Evolutionary conservation across 1,140 invertebrate species (phyloP).

Genomic region (Adoxophyes honmai): DNA sequence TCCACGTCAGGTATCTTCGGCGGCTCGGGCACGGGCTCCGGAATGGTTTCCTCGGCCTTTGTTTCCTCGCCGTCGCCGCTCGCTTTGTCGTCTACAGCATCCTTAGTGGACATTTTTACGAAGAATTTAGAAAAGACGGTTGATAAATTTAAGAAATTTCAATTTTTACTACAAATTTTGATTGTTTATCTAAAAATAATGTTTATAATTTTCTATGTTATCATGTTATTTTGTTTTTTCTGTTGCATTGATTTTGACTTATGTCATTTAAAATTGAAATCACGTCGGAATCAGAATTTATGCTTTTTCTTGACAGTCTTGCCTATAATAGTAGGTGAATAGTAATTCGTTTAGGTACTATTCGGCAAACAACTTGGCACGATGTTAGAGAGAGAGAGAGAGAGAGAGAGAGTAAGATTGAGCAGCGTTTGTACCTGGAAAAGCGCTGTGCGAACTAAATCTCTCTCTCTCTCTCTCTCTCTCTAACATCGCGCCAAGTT

Average conservation of each 20-base stretch:
- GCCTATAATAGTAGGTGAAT: too few relatives aligned
- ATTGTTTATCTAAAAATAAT: slow-evolving; percentile 25
- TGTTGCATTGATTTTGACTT: slow-evolving; percentile 10
- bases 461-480: too few relatives aligned
- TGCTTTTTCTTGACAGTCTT: too few relatives aligned
- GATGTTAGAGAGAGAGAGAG: too few relatives aligned
- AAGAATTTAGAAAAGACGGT: neutral
- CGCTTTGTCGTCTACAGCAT: slow-evolving; percentile 37
- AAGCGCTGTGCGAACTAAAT: too few relatives aligned
- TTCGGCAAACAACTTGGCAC: too few relatives aligned
- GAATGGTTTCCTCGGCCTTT: neutral
- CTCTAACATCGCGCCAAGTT: too few relatives aligned
- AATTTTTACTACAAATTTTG: slow-evolving; percentile 49
- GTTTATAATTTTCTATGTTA: too few relatives aligned
- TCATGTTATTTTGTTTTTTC: slow-evolving; percentile 17
- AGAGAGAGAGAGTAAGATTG: too few relatives aligned
- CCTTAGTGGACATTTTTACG: slow-evolving; percentile 12
- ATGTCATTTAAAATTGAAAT: neutral
- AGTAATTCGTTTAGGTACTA: too few relatives aligned
- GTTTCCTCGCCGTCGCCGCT: slow-evolving; percentile 38
- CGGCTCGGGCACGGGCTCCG: slow-evolving; percentile 22
- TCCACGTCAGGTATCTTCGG: slow-evolving; percentile 54
- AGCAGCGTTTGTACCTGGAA: too few relatives aligned
- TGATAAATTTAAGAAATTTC: neutral
- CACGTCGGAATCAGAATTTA: too few relatives aligned